Evolutionary conservation across 2,888 invertebrate genomes (phyloP), one percentile per base, ranked within the genome.

Genomic region (Callinectes sapidus): DNA sequence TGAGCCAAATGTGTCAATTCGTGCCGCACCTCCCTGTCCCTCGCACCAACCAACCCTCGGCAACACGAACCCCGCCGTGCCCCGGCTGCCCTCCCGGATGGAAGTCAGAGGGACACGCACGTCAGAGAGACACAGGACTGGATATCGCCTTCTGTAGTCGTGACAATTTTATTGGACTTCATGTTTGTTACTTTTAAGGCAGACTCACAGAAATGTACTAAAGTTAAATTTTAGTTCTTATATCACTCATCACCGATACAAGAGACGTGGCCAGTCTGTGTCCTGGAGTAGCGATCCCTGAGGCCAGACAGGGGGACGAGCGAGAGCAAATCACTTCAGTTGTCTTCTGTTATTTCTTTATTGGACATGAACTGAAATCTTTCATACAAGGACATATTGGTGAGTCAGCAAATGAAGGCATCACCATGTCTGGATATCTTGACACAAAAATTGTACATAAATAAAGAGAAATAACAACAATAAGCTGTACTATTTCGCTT

Each of bases 21-120:
- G 14, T 81, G 16, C 81, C 35, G 81, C 81, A 81, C 32, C 81
- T 32, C 81, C 71, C 81, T 81, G 81, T 35, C 81, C 81, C 81
- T 81, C 81, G 35, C 81, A 81, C 81, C 35, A 16, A 32, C 3
- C 61, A 16, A 32, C 3, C 61, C 61, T 61, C 23, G 61, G 23
- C 2, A 61, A 10, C 61, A 61, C 23, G 3, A 6, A 39, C 61
- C 61, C 18, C 81, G 35, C 81, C 81, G n/a, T 32, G 81, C 35
- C 32, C 2, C 14, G 81, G 35, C 81, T 2, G n/a, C 6, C 81
- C 35, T 14, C 81, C 35, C 3, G 18, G 28, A 28, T 71, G 28
- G 28, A n/a, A 71, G 6, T 13, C n/a, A 28, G 1, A 2, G 28
- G 28, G n/a, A n/a, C n/a, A 71, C 71, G 28, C 13, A 28, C 28